These are phyloP conservation scores for Nasonia giraulti DNA, from an alignment of 1,140 invertebrate genomes.

Conservation along the genomic window DNA sequence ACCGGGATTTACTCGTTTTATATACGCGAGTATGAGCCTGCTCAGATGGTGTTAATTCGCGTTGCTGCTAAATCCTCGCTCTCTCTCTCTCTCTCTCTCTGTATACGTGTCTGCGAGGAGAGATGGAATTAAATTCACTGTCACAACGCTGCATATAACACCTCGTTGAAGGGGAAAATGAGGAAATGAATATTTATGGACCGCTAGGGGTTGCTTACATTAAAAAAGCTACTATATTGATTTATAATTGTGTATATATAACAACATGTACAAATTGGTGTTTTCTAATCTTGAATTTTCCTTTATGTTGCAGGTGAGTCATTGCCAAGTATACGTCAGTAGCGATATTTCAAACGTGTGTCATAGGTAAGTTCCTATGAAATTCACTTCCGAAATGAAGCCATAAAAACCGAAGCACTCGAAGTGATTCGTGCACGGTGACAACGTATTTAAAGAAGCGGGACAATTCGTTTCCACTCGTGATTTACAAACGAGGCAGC, in stretches of 20 bases:
- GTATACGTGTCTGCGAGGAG: not conserved
- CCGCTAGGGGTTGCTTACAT: not conserved
- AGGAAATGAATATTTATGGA: conserved; percentile 6
- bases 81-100: not conserved
- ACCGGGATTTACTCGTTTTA: conserved; percentile 7
- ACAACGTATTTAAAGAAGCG: not conserved
- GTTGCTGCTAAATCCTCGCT: not conserved
- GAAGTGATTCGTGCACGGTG: not conserved
- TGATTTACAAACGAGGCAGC: conserved; percentile 28
- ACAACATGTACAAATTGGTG: not conserved
- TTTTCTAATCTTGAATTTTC: not conserved
- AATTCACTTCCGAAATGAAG: too few relatives aligned
- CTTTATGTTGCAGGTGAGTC: too few relatives aligned
- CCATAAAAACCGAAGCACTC: too few relatives aligned
- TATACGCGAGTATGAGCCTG: not conserved
- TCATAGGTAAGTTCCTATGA: too few relatives aligned
- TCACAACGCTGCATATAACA: not conserved
- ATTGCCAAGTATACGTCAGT: too few relatives aligned
- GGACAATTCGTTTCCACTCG: conserved; percentile 15
- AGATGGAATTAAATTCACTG: conserved; percentile 24
- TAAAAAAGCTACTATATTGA: not conserved
- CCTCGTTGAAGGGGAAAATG: not conserved
- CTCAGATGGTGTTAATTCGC: conserved; percentile 32
- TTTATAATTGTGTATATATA: too few relatives aligned
- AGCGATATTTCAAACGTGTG: too few relatives aligned